Base-by-base conservation (phyloP, 2,888 invertebrate genomes). In the Chrysotoxum bicinctum region DNA sequence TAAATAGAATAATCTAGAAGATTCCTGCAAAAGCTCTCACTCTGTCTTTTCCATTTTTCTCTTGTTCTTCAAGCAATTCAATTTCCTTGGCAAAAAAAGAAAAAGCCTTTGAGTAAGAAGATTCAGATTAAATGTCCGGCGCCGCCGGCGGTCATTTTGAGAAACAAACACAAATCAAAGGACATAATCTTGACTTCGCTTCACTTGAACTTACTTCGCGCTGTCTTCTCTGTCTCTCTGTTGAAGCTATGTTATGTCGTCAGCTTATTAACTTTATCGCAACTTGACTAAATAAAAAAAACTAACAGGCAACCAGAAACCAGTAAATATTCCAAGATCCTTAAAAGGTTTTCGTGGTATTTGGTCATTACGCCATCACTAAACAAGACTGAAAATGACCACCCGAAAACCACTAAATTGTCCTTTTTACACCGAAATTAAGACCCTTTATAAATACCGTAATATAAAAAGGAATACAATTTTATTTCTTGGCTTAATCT, bases 391-490 rank as follows among this genome's bases (percentile, higher is more conserved):
- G 77, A 35, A 82, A 78, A 82, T 68, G 60, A 73, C 68, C 73
- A 54, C 26, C 73, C 73, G 26, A 26, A 56, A 73, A 56, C 40
- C 69, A 64, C 69, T 72, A 72, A 84, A 84, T 80, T 76, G 80
- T 72, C 75, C 70, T 80, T 75, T 84, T 84, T 72, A 84, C 84
- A 84, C 80, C 75, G 9, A 76, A 84, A 80, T 80, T 80, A 84
- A 84, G 84, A 80, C 80, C 74, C 70, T 70, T 58, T 66, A 70
- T 84, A 84, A 75, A 84, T 75, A 74, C 72, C 80, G 48, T 68
- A 43, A 76, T 60, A 72, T 40, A 50, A 35, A 52, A 79, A 70
- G 50, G 35, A 79, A 48, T 21, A 66, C 69, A 54, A 30, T 60
- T 50, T 75, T 74, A 40, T 70, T 64, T 75, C 37, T 58, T 30